A percentile compares a stretch with the other conserved stretches of the same genome.
These are phyloP conservation scores for Xestia c-nigrum DNA, from an alignment of 2,888 invertebrate species.

Conservation along the genomic window DNA sequence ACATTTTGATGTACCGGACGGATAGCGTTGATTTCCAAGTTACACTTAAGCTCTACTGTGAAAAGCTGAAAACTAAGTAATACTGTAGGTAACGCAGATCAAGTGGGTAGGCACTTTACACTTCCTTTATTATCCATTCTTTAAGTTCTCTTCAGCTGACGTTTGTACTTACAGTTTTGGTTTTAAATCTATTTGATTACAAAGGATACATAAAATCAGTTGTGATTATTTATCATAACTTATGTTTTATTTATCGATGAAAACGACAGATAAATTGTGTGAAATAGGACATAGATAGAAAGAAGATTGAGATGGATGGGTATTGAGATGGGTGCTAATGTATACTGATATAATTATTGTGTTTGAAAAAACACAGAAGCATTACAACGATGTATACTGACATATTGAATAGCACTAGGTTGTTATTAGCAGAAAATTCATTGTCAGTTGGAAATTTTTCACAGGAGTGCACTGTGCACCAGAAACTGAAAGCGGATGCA, in stretches of 20 bases:
- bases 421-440: neutral
- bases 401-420: neutral
- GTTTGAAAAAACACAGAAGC: too few species aligned
- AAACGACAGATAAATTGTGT: neutral
- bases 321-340: neutral
- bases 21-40: neutral
- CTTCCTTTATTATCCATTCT: neutral
- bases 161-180: neutral
- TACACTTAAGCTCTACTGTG: neutral
- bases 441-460: neutral
- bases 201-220: too few species aligned
- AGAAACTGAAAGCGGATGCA: neutral
- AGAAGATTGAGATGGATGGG: neutral
- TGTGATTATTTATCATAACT: too few species aligned
- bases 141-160: neutral
- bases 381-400: neutral
- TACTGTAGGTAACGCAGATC: neutral
- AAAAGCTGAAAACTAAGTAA: constrained; percentile 4
- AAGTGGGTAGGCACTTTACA: neutral
- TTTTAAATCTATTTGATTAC: neutral
- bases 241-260: neutral
- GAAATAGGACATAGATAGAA: neutral
- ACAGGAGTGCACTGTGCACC: neutral
- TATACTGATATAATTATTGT: neutral
- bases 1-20: neutral